Base-by-base conservation (phyloP, 2,797 vertebrate genomes). In the Melopsittacus undulatus region DNA sequence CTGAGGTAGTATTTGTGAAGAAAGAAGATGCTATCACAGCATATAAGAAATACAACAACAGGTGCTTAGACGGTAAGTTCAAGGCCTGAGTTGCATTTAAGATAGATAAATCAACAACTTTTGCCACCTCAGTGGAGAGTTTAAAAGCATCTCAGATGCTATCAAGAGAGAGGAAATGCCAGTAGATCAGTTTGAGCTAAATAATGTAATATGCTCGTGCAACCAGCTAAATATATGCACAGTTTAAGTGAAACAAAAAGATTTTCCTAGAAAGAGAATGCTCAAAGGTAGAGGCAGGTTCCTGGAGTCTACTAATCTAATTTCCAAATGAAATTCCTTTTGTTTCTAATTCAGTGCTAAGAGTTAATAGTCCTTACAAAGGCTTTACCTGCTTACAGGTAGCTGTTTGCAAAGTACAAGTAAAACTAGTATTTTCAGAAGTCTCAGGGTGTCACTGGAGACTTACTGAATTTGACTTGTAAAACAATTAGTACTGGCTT, bases 31-130 rank as follows among this genome's bases (percentile, higher is more conserved):
- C 99, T 12, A 98, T 99, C 91, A 99, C 98, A 4, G 99, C 99
- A 1, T 99, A 99, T 97, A 99, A 99, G 97, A 99, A 99, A 96
- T 99, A 99, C 95, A 99, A 99, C 98, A 99, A 99, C 92, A 98
- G 99, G 89, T 99, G 99, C 95, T 97, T 99, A 97, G 99, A 99
- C 2, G 99, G 99, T 99, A 97, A 97, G 98, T 95, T 57, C 43
- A 51, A 54, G 69, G 45, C 42, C 7, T 9, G 56, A 61, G 15
- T 83, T 89, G 23, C n/a, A 22, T 40, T 45, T 61, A 59, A 21
- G 32, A 14, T 68, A 48, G 69, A 38, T 67, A 85, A 67, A 63
- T 51, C 43, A 52, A 54, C 11, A 10, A 20, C 30, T 40, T 62
- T 61, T 72, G 34, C 36, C 5, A 32, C 27, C 24, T 77, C 32